Conservation (phyloP, 2,797 vertebrate genomes). For the Myripristis murdjan region DNA sequence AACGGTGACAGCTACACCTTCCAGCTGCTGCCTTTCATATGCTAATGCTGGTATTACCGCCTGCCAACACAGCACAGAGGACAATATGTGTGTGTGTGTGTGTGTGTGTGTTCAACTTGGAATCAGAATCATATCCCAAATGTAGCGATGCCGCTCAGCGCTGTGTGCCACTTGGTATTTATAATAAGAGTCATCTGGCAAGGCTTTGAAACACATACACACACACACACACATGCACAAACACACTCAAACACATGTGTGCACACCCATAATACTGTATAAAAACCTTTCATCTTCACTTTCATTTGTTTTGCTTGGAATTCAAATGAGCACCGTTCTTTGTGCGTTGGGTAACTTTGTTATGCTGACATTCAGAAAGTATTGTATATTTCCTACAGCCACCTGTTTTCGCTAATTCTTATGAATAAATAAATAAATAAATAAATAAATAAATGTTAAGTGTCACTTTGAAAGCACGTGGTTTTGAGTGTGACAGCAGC, state of each 20-base stretch:
- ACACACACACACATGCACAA: no score
- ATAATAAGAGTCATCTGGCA: slow-evolving; percentile 52
- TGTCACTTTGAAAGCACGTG: not conserved
- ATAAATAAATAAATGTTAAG: no score
- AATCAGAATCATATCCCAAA: slow-evolving; percentile 22
- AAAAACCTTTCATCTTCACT: slow-evolving; percentile 44
- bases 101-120: slow-evolving; percentile 2
- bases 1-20: slow-evolving; percentile 70
- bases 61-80: slow-evolving; percentile 64
- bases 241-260: no score
- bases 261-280: slow-evolving; percentile 44
- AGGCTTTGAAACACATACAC: slow-evolving; percentile 42
- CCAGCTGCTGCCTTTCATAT: slow-evolving; percentile 84
- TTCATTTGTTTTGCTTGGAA: slow-evolving; percentile 38
- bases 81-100: slow-evolving; percentile 37
- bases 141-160: slow-evolving; percentile 23
- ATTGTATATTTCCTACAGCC: not conserved
- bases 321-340: slow-evolving; percentile 13
- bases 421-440: no score
- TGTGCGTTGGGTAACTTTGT: slow-evolving; percentile 3
- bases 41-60: slow-evolving; percentile 77
- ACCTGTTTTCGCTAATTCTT: not conserved
- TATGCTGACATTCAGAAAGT: slow-evolving; percentile 11
- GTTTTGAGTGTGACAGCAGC: slow-evolving; percentile 37
- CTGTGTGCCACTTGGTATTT: slow-evolving; percentile 43